Evolutionary conservation across 2,888 invertebrate genomes (phyloP).

Genomic region (Drosophila pegasa): DNA sequence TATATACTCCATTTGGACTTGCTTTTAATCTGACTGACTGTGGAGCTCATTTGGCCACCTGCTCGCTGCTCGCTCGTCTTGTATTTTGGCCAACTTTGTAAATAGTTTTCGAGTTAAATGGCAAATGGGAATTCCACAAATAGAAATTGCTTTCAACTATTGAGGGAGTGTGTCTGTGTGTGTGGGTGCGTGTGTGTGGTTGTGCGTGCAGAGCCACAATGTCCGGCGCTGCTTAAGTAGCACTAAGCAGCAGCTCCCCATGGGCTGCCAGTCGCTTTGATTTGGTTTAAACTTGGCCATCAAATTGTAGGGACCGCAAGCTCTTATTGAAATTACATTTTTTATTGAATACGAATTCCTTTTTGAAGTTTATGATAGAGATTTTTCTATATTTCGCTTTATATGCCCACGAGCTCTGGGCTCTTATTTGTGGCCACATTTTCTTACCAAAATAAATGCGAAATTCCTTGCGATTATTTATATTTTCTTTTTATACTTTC

Average conservation of each 20-base stretch:
- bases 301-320: slow-evolving; percentile 23
- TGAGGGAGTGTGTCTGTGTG: not conserved
- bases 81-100: slow-evolving; percentile 32
- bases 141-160: slow-evolving; percentile 32
- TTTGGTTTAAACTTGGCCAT: slow-evolving; percentile 31
- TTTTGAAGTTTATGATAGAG: slow-evolving; percentile 8
- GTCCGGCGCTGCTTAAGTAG: slow-evolving; percentile 19
- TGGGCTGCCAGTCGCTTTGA: slow-evolving; percentile 42
- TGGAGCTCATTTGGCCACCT: slow-evolving; percentile 21
- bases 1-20: slow-evolving; percentile 8
- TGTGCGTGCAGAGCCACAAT: slow-evolving; percentile 23
- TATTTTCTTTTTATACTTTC: slow-evolving; percentile 22
- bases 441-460: slow-evolving; percentile 41
- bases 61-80: slow-evolving; percentile 24
- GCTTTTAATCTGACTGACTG: not conserved
- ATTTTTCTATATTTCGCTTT: not conserved
- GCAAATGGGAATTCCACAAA: slow-evolving; percentile 31
- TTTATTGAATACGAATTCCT: slow-evolving; percentile 7
- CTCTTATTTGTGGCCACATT: slow-evolving; percentile 12
- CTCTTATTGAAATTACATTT: slow-evolving; percentile 11
- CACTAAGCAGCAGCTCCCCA: slow-evolving; percentile 23
- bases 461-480: slow-evolving; percentile 41
- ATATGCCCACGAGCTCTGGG: slow-evolving; percentile 10
- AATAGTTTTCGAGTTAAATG: slow-evolving; percentile 47
- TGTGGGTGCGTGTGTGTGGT: not conserved